Conservation (phyloP, 1,140 invertebrate genomes). For the Drosophila arizonae region DNA sequence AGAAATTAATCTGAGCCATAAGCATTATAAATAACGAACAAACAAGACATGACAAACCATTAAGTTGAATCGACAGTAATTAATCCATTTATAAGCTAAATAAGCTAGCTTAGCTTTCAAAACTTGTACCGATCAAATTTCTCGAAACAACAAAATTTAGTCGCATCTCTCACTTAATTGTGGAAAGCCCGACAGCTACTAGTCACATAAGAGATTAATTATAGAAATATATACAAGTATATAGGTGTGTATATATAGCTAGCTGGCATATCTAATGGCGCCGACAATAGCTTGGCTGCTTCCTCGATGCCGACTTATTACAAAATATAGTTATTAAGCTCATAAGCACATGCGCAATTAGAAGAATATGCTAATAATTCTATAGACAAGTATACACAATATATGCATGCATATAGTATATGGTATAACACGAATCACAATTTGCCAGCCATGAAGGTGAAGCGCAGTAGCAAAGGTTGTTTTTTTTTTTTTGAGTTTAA, state of each 20-base stretch:
- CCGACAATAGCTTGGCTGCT: constrained; percentile 51
- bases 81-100: constrained; percentile 35
- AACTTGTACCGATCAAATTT: constrained; percentile 20
- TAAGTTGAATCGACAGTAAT: constrained; percentile 23
- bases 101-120: constrained; percentile 34
- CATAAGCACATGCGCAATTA: constrained; percentile 55
- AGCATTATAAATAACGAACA: constrained; percentile 23
- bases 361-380: constrained; percentile 4
- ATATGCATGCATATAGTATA: constrained; percentile 16
- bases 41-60: constrained; percentile 22
- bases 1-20: constrained; percentile 1
- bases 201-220: neutral
- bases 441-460: constrained; percentile 78
- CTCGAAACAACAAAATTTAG: neutral
- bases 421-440: constrained; percentile 25
- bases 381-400: neutral
- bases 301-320: constrained; percentile 32
- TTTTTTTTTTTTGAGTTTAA: constrained; percentile 22
- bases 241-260: constrained; percentile 15
- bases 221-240: neutral
- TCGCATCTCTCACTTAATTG: neutral
- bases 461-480: constrained; percentile 10
- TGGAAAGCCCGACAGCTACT: neutral
- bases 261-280: constrained; percentile 30
- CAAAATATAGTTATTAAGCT: constrained; percentile 70